Evolutionary conservation across 2,797 vertebrate species (phyloP), one percentile per base, ranked within the genome.

Genomic region (Macropus fuliginosus): DNA sequence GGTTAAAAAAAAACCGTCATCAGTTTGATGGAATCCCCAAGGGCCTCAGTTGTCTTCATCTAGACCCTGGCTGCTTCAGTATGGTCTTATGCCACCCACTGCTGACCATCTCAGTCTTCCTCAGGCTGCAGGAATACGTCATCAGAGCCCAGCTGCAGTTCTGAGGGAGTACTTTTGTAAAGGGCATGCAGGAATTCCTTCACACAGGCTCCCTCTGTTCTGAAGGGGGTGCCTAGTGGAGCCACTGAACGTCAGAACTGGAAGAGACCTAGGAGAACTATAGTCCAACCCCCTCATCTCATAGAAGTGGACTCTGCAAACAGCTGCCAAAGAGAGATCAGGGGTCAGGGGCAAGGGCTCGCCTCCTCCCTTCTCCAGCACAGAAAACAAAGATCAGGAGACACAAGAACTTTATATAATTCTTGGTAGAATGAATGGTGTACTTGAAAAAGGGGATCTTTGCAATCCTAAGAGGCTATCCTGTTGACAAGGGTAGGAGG

Each of bases 141-240:
- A 46, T 81, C 40, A 27, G 74, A 87, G 40, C 3, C 40, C 21
- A 50, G 74, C 40, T 87, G 74, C 40, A 24, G 40, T 87, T 96
- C 91, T 93, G 94, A 95, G 94, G 52, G 24, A 91, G 91, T 62
- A 94, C 93, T 95, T 97, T 98, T 81, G 97, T 97, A 96, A 97
- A 94, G 90, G 57, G 55, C 92, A 97, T 94, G 94, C 92, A 97
- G 56, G 92, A 97, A 97, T 98, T 97, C 97, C 95, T 91, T 97
- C 94, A 95, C 92, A 96, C 57, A 96, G 92, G 92, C 93, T 0
- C 95, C 97, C 97, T 95, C 91, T 96, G 46, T 97, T 97, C 91
- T 95, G 92, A 97, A 98, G 94, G 74, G 81, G 54, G 91, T 96
- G 93, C 74, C 94, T 89, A 92, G 90, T 56, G 40, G 91, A 97